Base-by-base conservation (phyloP, 2,797 vertebrate species). In the Anguilla marmorata region DNA sequence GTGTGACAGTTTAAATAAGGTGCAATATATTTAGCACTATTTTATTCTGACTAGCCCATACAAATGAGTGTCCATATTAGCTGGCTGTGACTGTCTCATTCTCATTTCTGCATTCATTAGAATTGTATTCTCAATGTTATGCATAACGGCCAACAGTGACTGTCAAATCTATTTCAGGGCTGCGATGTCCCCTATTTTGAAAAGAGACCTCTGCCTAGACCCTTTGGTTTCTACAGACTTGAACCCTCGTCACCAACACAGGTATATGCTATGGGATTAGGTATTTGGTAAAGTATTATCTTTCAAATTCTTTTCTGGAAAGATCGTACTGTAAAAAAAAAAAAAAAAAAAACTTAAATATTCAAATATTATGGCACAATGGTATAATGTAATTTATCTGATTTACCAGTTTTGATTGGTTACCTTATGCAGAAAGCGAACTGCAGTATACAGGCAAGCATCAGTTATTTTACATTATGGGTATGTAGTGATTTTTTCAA, bases 231-330 rank as follows among this genome's bases (percentile, higher is more conserved):
- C 93, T 97, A 96, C 91, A 93, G 96, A 19, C 93, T 96, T 91
- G 96, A 96, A 92, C 96, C 96, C 85, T 96, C 95, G 88, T 97
- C 96, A 0, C 96, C 96, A 9, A 96, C 96, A 91, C 96, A 96
- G 96, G 96, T 95, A 92, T 95, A 92, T 69, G 63, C 63, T 69
- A 7, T n/a, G 24, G 63, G 63, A n/a, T 52, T 52, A 52, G 7
- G 50, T 12, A 52, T 52, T 52, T 52, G 50, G 8, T 52, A 8
- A 12, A 52, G 11, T 8, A 52, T 52, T 69, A 27, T 52, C 50
- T 52, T 12, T 52, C 50, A 52, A 52, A 8, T 52, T 69, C 63
- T 24, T 21, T 69, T 24, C 16, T 63, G 16, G 58, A 63, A 63
- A 63, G 58, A 63, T 63, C 50, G 1, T 52, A 52, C 7, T 8